phyloP scores from a whole-genome alignment of 2,797 vertebrate genomes.

The Rhinophrynus dorsalis region DNA sequence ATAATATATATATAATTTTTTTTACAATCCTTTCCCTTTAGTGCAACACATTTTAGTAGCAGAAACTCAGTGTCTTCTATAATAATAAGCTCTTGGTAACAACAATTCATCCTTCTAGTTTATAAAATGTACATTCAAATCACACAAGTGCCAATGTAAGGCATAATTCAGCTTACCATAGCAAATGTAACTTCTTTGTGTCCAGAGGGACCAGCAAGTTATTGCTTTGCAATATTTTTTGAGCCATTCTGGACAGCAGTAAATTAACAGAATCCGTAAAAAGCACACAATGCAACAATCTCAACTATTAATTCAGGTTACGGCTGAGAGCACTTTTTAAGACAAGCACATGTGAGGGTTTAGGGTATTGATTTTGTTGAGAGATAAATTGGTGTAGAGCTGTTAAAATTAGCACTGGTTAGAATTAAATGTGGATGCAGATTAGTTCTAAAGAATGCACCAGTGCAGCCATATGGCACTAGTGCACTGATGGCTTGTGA shows the following conservation, averaged over 20 bases:
- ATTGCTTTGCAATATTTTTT: background rate
- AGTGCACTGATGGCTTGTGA: no score
- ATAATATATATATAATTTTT: no score
- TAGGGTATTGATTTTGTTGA: slow-evolving; percentile 55
- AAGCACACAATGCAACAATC: slow-evolving; percentile 12
- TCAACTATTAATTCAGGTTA: slow-evolving; percentile 54
- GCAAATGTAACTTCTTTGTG: background rate
- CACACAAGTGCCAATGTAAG: background rate
- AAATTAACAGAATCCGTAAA: background rate
- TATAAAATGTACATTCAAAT: background rate
- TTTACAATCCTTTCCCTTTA: no score
- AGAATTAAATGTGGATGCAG: slow-evolving; percentile 50
- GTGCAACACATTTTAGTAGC: no score
- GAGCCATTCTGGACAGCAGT: background rate
- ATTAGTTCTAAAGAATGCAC: background rate
- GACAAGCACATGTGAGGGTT: slow-evolving; percentile 51
- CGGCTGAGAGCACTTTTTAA: slow-evolving; percentile 59
- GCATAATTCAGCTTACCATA: background rate
- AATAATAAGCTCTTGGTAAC: no score
- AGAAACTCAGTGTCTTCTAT: no score
- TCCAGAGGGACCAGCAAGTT: background rate
- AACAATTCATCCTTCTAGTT: no score
- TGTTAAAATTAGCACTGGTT: slow-evolving; percentile 59
- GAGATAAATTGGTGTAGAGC: slow-evolving; percentile 55
- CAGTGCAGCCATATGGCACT: no score